Evolutionary conservation across 92 coral and sea anemone species (phyloP), one percentile per base, ranked within the genome.

Genomic region (Porites cylindrica): DNA sequence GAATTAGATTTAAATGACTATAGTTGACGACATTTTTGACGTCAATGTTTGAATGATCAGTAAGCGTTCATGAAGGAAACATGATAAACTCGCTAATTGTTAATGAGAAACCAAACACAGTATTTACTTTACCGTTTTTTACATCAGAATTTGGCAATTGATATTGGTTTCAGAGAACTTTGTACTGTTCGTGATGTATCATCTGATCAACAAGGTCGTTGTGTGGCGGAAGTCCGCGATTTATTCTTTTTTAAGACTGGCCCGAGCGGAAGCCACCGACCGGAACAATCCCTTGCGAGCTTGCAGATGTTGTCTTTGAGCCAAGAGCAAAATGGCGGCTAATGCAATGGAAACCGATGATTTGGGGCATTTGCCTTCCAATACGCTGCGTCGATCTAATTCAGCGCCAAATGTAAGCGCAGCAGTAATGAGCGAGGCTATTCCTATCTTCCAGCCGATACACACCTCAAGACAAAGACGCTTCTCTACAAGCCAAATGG

Each of bases 341-440:
- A 94, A 94, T 84, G 98, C 98, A 69, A 97, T 97, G 99, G 99
- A 97, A 83, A 97, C 99, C 60, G 99, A 97, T 76, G 99, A 97
- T 75, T 93, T 89, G 79, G 78, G 85, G 70, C 99, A 97, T 89
- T 77, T 91, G 86, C 90, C 98, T 85, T 92, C 96, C 21, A 94
- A 93, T 79, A 93, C 92, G 53, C 90, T 97, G 64, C 96, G 99
- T 66, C 83, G 99, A 87, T 97, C 99, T 12, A 97, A 95, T 79
- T 97, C 99, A 88, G 99, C 99, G 82, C 99, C 99, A 71, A 96
- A 95, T 82, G 96, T 97, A 76, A 96, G 98, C 83, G 99, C 96
- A 79, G 98, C 99, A 77, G 95, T 90, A 61, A 88, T 96, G 73
- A 95, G 85, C 71, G 98, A 97, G 78, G 86, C 82, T 43, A 90